Conservation (phyloP, 2,113 vertebrate species). For the Eurystomus gularis region DNA sequence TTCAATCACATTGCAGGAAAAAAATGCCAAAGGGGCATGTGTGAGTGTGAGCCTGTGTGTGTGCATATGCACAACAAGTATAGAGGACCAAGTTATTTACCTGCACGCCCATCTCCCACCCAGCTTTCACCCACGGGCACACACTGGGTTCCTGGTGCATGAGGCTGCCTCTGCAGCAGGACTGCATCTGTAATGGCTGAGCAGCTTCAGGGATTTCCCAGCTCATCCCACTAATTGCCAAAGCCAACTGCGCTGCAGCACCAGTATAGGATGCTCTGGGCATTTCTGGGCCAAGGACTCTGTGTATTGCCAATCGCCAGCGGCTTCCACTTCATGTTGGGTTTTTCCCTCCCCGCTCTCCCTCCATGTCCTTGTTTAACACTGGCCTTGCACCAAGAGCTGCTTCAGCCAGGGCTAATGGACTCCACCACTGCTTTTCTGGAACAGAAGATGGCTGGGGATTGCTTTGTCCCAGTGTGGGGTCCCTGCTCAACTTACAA, state of each 20-base stretch:
- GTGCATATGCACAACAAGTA: neutral
- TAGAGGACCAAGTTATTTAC: neutral
- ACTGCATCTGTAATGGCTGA: neutral
- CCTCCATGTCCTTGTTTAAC: neutral
- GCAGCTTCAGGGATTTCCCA: conserved; percentile 1
- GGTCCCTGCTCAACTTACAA: conserved; percentile 75
- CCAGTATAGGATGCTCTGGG: neutral
- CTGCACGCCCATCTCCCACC: neutral
- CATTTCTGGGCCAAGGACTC: conserved; percentile 29
- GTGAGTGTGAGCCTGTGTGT: neutral
- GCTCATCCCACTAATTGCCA: neutral
- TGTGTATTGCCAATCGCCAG: neutral
- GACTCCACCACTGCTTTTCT: neutral
- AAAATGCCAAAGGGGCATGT: neutral
- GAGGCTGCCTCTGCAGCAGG: neutral
- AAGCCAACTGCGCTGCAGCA: neutral
- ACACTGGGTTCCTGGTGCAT: fast-evolving
- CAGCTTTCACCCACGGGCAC: neutral
- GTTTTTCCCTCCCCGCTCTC: neutral
- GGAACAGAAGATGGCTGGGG: neutral
- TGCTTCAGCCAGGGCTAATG: neutral
- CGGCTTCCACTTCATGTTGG: neutral
- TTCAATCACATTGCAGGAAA: neutral
- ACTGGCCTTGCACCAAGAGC: neutral
- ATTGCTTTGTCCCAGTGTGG: neutral